These are phyloP conservation scores for Neostethus bicornis DNA, from an alignment of 2,797 vertebrate genomes.

Conservation along the genomic window DNA sequence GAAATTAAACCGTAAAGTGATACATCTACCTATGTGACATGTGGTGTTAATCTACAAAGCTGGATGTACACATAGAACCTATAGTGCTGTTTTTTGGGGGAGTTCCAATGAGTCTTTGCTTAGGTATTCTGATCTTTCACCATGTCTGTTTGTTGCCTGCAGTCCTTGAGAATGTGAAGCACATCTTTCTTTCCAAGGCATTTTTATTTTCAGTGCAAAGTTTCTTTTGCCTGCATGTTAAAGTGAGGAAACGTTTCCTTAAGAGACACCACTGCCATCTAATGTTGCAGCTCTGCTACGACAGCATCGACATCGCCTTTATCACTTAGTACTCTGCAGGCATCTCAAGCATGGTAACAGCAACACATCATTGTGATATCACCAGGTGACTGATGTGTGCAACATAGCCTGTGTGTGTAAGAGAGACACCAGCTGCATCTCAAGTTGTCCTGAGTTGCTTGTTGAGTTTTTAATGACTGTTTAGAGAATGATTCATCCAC, in stretches of 20 bases:
- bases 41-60: conserved; percentile 7
- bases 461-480: conserved; percentile 60
- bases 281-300: conserved; percentile 11
- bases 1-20: no score
- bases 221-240: conserved; percentile 5
- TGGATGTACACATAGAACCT: conserved; percentile 33
- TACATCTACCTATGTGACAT: conserved; percentile 34
- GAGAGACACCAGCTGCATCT: conserved; percentile 40
- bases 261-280: conserved; percentile 57
- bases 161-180: conserved; percentile 3
- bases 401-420: conserved; percentile 3
- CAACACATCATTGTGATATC: conserved; percentile 19
- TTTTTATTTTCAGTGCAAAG: conserved; percentile 7
- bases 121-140: background rate
- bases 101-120: background rate
- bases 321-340: conserved; percentile 15
- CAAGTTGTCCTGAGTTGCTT: conserved; percentile 29
- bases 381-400: conserved; percentile 26
- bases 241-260: conserved; percentile 3
- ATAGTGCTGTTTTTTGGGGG: background rate
- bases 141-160: background rate
- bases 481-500: conserved; percentile 62
- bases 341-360: conserved; percentile 19
- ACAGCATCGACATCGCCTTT: background rate
- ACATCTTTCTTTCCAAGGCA: background rate